phyloP scores from a whole-genome alignment of 2,888 invertebrate species.

The Onchidella celtica region DNA sequence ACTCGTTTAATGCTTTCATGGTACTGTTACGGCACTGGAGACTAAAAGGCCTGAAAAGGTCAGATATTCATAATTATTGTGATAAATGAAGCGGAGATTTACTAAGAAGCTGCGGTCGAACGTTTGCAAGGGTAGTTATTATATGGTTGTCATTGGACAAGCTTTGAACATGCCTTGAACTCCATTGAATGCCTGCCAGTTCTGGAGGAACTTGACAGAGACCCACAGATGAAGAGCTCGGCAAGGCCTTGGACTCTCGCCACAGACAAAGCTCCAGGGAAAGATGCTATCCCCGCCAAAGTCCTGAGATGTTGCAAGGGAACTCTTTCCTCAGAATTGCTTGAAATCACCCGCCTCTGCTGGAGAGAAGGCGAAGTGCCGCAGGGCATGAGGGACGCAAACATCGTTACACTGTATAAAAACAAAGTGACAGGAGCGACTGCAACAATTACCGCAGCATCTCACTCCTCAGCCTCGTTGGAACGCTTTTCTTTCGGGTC shows the following conservation, averaged over 20 bases:
- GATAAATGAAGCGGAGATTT: too few species aligned
- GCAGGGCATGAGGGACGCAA: constrained; percentile 53
- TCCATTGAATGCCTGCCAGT: neutral
- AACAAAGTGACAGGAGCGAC: constrained; percentile 55
- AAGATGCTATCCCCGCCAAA: neutral
- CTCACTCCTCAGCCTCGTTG: constrained; percentile 47
- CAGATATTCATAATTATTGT: too few species aligned
- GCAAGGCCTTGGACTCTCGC: neutral
- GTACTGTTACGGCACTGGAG: too few species aligned
- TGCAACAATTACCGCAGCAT: constrained; percentile 57
- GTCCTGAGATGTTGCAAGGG: neutral
- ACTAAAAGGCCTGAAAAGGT: too few species aligned
- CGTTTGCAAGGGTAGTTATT: too few species aligned
- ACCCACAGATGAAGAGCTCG: neutral
- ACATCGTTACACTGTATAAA: constrained; percentile 54
- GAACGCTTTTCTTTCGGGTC: constrained; percentile 13
- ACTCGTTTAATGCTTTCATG: too few species aligned
- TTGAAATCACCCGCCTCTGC: constrained; percentile 14
- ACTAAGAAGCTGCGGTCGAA: too few species aligned
- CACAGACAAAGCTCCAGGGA: neutral
- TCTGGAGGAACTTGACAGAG: neutral
- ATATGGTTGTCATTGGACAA: too few species aligned
- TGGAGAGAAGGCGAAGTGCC: constrained; percentile 40
- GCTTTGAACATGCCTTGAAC: too few species aligned
- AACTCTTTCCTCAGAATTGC: constrained; percentile 7